Conservation (phyloP, 1,140 invertebrate species). For the Drosophila sulfurigaster region DNA sequence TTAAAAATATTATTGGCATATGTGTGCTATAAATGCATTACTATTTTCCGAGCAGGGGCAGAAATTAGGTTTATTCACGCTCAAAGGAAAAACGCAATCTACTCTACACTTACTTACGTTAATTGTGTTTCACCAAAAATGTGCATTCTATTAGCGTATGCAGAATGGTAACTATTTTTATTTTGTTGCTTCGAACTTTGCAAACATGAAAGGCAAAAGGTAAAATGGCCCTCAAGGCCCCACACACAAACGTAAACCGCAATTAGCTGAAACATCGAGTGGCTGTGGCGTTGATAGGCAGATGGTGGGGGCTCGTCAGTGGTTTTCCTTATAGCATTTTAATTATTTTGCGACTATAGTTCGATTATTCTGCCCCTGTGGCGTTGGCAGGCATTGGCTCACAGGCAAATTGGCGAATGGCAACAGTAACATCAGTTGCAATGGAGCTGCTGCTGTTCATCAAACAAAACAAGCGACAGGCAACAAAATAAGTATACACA, state of each 20-base stretch:
- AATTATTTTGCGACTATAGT: slow-evolving; percentile 48
- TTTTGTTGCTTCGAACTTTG: not conserved
- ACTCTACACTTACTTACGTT: too few relatives aligned
- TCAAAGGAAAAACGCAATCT: not conserved
- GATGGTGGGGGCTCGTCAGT: not conserved
- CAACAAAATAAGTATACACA: slow-evolving; percentile 48
- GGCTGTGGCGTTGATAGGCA: not conserved
- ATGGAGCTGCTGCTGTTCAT: slow-evolving; percentile 10
- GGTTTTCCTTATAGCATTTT: slow-evolving; percentile 37
- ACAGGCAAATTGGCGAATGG: not conserved
- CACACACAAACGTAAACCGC: slow-evolving; percentile 26
- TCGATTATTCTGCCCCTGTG: slow-evolving; percentile 32
- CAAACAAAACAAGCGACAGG: slow-evolving; percentile 56
- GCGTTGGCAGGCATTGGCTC: not conserved
- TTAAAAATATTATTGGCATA: too few relatives aligned
- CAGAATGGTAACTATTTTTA: slow-evolving; percentile 2
- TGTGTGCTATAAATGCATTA: too few relatives aligned
- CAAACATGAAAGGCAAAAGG: slow-evolving; percentile 14
- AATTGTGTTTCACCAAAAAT: not conserved
- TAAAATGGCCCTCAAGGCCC: slow-evolving; percentile 25
- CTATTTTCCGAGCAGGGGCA: too few relatives aligned
- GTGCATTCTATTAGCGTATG: not conserved
- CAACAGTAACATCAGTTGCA: slow-evolving; percentile 1
- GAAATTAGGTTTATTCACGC: too few relatives aligned
- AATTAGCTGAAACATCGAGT: slow-evolving; percentile 40